These are phyloP conservation scores for Urechis unicinctus DNA, from an alignment of 2,888 invertebrate genomes.

Conservation along the genomic window DNA sequence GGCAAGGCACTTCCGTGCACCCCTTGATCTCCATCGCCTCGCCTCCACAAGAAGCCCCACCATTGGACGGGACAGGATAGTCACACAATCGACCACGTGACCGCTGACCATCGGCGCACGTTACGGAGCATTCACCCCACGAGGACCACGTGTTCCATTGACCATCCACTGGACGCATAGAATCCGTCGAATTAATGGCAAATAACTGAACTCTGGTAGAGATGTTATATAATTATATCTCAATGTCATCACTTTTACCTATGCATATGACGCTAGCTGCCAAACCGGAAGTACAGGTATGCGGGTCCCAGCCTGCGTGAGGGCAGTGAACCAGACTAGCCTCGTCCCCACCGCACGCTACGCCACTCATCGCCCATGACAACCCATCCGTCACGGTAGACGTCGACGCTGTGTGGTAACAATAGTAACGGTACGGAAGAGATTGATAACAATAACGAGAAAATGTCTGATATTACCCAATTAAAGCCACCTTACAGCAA, in stretches of 20 bases:
- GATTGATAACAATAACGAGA: too few relatives aligned
- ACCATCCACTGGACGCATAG: constrained; percentile 1
- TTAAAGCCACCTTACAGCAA: too few relatives aligned
- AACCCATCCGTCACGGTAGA: too few relatives aligned
- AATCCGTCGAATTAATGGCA: too few relatives aligned
- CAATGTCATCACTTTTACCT: background rate
- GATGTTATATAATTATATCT: background rate
- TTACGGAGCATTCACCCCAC: constrained; percentile 3
- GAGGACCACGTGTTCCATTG: constrained; percentile 8
- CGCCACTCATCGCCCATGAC: background rate
- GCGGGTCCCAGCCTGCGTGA: background rate
- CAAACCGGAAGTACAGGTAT: background rate
- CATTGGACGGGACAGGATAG: constrained; percentile 10
- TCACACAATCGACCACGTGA: constrained; percentile 5
- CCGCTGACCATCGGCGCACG: constrained; percentile 3
- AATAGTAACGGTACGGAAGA: too few relatives aligned
- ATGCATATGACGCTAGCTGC: background rate
- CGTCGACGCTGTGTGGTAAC: too few relatives aligned
- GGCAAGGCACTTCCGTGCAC: constrained; percentile 8
- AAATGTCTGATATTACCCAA: too few relatives aligned
- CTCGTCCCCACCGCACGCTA: background rate
- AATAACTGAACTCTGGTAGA: too few relatives aligned
- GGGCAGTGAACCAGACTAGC: background rate
- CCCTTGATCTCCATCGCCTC: background rate
- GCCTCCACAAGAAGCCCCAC: constrained; percentile 8